Conservation (phyloP, 2,888 invertebrate species). For the Drosophila subquinaria region DNA sequence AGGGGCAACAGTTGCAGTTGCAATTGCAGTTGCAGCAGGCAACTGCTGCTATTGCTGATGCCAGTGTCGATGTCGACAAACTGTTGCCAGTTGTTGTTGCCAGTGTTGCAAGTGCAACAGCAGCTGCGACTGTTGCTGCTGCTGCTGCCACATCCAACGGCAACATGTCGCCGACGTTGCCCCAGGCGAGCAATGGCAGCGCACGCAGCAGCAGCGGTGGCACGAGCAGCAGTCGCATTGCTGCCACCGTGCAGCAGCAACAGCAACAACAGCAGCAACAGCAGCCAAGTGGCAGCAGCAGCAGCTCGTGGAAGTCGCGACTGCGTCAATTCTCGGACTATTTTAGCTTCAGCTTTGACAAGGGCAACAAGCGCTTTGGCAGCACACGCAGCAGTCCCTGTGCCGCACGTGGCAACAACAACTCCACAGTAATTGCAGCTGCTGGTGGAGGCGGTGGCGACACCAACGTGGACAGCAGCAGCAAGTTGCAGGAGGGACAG, state of each 20-base stretch:
- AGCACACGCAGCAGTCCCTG: slow-evolving; percentile 84
- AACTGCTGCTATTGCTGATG: slow-evolving; percentile 1
- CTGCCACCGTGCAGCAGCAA: slow-evolving; percentile 60
- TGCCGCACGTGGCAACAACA: slow-evolving; percentile 77
- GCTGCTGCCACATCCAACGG: slow-evolving; percentile 70
- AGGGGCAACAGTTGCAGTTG: slow-evolving; percentile 22
- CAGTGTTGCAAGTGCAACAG: slow-evolving; percentile 8
- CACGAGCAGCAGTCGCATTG: slow-evolving; percentile 66
- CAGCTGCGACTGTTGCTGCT: slow-evolving; percentile 29
- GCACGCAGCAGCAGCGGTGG: slow-evolving; percentile 48
- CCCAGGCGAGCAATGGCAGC: slow-evolving; percentile 61
- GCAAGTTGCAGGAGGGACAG: background rate
- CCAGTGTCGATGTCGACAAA: slow-evolving; percentile 23
- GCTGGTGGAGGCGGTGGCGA: background rate
- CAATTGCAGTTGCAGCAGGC: slow-evolving; percentile 18
- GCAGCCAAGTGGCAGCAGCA: slow-evolving; percentile 41
- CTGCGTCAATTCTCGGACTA: slow-evolving; percentile 85
- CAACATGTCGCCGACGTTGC: slow-evolving; percentile 77
- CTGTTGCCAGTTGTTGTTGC: slow-evolving; percentile 21
- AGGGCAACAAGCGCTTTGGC: slow-evolving; percentile 83
- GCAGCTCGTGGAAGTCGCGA: slow-evolving; percentile 84
- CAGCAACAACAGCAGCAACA: slow-evolving; percentile 37
- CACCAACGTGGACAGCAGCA: slow-evolving; percentile 1
- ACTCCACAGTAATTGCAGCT: slow-evolving; percentile 25
- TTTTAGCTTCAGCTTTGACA: slow-evolving; percentile 85